Conservation (phyloP, 1,140 invertebrate genomes). For the Euwallacea similis region DNA sequence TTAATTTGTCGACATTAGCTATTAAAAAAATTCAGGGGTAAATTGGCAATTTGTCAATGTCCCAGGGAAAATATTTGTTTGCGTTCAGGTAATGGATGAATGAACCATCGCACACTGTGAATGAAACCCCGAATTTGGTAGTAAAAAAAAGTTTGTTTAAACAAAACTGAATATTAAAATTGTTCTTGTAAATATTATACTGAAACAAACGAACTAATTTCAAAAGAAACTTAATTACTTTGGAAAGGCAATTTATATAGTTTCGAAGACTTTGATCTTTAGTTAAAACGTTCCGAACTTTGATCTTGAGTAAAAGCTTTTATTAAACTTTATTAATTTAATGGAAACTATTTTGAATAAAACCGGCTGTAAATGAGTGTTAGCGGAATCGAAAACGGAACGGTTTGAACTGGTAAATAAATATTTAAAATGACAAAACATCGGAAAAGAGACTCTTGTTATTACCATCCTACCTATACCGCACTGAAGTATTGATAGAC, state of each 20-base stretch:
- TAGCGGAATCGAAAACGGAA: not conserved
- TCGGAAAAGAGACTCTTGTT: not conserved
- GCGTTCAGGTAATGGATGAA: too few species aligned
- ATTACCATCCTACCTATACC: too few species aligned
- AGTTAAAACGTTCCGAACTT: not conserved
- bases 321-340: conserved; percentile 6
- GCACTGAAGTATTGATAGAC: not conserved
- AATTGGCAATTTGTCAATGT: too few species aligned
- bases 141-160: too few species aligned
- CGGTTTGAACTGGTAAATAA: not conserved
- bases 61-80: too few species aligned
- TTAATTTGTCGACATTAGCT: too few species aligned
- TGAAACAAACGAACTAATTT: conserved; percentile 1
- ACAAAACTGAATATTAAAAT: not conserved
- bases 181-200: not conserved
- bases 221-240: not conserved
- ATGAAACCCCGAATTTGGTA: too few species aligned
- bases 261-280: not conserved
- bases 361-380: not conserved
- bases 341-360: not conserved
- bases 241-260: conserved; percentile 2
- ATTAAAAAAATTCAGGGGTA: too few species aligned
- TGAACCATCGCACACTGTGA: too few species aligned
- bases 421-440: not conserved
- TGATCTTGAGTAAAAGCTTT: not conserved